These are phyloP conservation scores for Oncopeltus fasciatus DNA, from an alignment of 1,140 invertebrate species.

Conservation along the genomic window DNA sequence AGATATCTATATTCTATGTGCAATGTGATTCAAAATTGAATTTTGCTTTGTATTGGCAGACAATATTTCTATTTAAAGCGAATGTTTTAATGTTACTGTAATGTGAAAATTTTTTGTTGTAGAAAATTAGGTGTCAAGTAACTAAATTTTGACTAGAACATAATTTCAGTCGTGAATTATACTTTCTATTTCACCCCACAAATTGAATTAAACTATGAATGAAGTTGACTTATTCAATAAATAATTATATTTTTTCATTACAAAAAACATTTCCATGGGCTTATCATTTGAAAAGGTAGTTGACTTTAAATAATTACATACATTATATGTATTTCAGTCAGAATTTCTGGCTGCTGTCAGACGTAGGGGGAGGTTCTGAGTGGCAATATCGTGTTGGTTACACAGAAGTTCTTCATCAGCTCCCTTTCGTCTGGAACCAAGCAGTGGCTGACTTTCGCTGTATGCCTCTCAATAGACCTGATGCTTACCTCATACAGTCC, in stretches of 20 bases:
- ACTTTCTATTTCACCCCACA: no score
- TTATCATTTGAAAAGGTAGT: no score
- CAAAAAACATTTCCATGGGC: neutral
- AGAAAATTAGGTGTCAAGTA: no score
- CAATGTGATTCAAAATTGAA: no score
- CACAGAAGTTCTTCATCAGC: constrained; percentile 43
- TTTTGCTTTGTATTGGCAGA: no score
- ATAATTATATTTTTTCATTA: neutral
- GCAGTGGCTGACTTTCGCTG: constrained; percentile 42
- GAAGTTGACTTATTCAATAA: constrained; percentile 9
- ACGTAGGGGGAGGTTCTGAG: constrained; percentile 47
- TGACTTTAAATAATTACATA: neutral
- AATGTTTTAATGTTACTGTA: no score
- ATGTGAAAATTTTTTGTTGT: no score
- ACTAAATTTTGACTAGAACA: no score
- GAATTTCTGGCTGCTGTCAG: constrained; percentile 39
- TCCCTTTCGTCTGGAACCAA: constrained; percentile 43
- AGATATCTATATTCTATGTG: no score
- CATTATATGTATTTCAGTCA: constrained; percentile 32
- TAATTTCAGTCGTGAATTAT: no score
- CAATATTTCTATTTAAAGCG: no score
- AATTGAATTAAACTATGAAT: neutral
- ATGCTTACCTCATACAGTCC: constrained; percentile 42
- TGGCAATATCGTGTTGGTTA: constrained; percentile 56
- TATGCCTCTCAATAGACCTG: constrained; percentile 31